Evolutionary conservation across 2,888 invertebrate species (phyloP).

Genomic region (Tanytarsus gracilentus): DNA sequence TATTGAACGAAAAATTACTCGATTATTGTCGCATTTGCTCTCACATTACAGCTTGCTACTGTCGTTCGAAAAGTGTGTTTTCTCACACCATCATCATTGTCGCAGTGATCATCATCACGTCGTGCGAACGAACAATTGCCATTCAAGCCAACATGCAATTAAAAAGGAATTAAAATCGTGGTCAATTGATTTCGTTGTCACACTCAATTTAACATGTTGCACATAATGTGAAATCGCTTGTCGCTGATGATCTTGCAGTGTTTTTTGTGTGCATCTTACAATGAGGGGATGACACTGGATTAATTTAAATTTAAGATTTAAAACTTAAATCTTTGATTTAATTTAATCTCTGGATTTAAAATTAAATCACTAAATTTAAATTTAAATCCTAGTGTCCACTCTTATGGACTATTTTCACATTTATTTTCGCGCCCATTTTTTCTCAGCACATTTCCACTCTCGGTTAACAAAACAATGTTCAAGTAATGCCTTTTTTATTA

Average conservation of each 20-base stretch:
- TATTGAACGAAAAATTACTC: neutral
- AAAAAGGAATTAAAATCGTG: conserved; percentile 29
- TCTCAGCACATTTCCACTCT: neutral
- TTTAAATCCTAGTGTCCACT: too few species aligned
- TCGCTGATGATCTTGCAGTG: neutral
- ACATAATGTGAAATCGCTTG: neutral
- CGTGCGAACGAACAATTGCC: neutral
- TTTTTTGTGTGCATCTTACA: too few species aligned
- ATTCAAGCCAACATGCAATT: conserved; percentile 19
- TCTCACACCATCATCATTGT: neutral
- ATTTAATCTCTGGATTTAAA: too few species aligned
- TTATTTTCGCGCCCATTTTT: neutral
- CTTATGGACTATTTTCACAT: too few species aligned
- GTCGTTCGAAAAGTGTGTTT: neutral
- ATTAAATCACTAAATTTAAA: too few species aligned
- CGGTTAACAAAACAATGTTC: neutral
- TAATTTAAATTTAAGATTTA: too few species aligned
- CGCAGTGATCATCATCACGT: too few species aligned
- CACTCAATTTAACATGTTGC: conserved; percentile 21
- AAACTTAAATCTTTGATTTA: too few species aligned
- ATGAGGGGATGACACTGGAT: too few species aligned
- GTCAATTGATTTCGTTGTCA: conserved; percentile 26
- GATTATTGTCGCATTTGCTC: neutral
- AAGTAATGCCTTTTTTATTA: conserved; percentile 10
- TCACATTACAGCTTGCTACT: neutral